Evolutionary conservation across 2,797 vertebrate species (phyloP), one percentile per base, ranked within the genome.

Genomic region (Falco concolor): DNA sequence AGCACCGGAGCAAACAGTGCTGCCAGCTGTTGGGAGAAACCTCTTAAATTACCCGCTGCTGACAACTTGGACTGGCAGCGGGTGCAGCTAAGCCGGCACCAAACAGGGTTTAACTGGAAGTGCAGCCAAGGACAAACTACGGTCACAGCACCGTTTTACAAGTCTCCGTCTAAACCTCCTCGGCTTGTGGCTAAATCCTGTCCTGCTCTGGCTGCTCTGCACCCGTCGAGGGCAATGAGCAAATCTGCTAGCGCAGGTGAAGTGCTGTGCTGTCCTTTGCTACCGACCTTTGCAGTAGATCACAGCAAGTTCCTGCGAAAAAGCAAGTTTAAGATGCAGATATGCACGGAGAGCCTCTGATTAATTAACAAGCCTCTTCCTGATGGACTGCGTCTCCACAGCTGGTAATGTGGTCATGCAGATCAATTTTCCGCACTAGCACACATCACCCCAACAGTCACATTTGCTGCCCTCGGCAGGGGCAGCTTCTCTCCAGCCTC

Each of bases 11-110:
- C 7, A 50, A 83, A 70, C 81, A 61, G 85, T 4, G 8, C 84
- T 84, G 91, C 77, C 95, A 96, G 97, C 94, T 97, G 96, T 87
- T 64, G 86, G 81, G 20, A 81, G 44, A 25, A 45, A 36, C 34
- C 89, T 60, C 90, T 5, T 60, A 54, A 92, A 65, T 27, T 22
- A 78, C 59, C 65, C 25, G 2, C 67, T 79, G 88, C 79, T 21
- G 75, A 54, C 78, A 78, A 45, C 6, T 23, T 59, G 60, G 56
- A 59, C 56, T 90, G 92, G 76, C 78, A 65, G 44, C 22, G 56
- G 81, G 87, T 8, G 34, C 84, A 53, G 95, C 72, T 89, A 17
- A 75, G 18, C 79, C 47, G 0, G 72, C 60, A 65, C 81, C 57
- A 19, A n/a, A 24, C 61, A 2, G 53, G 61, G 56, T 4, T 89